Evolutionary conservation across 2,797 vertebrate genomes (phyloP), one percentile per base, ranked within the genome.

Genomic region (Rhinichthys osculus): DNA sequence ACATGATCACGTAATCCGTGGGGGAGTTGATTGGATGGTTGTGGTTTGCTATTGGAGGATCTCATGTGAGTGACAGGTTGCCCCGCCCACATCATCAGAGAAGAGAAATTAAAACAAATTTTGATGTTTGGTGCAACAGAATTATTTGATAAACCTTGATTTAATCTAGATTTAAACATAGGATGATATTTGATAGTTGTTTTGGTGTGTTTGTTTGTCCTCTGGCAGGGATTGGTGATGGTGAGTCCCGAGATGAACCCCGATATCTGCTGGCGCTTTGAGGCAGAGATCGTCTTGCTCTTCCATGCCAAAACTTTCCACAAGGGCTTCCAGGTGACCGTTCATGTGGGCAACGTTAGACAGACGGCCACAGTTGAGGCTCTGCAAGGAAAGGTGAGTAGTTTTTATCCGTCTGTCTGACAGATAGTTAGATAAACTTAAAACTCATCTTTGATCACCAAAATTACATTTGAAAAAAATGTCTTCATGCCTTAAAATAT

Each of bases 171-270:
- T 71, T 71, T 71, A n/a, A 42, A 0, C 4, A 5, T 35, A 13
- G 4, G 47, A 7, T 33, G 17, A 3, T 35, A 21, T 44, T 30
- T 10, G 17, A 33, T 13, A 10, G 7, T 1, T 4, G 10, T 21
- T 9, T 52, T 33, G 27, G 14, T 27, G 44, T 47, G 44, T 47
- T 3, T 47, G 44, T 50, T 6, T 17, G 57, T 40, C 62, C 27
- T 40, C 64, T 5, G 87, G 64, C 93, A 99, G 98, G 98, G 98
- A 71, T 99, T 99, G 98, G 98, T 99, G 91, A 98, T 99, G 97
- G 97, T 99, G 90, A 99, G 98, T 92, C 98, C 97, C 1, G 97
- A 99, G 94, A 99, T 99, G 98, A 95, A 99, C 87, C 98, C 98
- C 27, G 99, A 97, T 38, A 97, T 99, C 91, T 99, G 98, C 93